Conservation (phyloP, 2,797 vertebrate species). For the Sebastes trivittatus region DNA sequence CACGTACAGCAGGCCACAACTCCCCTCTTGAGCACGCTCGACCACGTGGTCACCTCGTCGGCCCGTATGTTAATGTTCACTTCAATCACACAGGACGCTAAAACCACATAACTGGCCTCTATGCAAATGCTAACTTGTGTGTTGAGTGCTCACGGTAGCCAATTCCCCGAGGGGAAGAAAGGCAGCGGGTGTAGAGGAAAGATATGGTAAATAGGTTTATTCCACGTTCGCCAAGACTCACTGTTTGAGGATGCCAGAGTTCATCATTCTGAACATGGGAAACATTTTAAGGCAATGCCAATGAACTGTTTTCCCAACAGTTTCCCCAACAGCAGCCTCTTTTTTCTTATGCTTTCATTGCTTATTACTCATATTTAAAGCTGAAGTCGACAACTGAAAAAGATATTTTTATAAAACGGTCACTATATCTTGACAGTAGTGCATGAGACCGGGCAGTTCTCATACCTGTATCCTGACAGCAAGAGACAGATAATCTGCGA, state of each 20-base stretch:
- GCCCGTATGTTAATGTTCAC: conserved; percentile 55
- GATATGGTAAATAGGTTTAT: conserved; percentile 62
- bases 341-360: background rate
- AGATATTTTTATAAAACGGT: too few species aligned
- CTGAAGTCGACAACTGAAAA: too few species aligned
- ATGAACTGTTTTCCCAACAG: background rate
- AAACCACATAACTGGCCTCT: conserved; percentile 72
- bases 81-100: conserved; percentile 60
- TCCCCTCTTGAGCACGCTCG: conserved; percentile 38
- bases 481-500: too few species aligned
- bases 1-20: conserved; percentile 61
- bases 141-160: conserved; percentile 41
- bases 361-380: background rate
- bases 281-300: conserved; percentile 18
- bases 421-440: too few species aligned
- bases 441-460: too few species aligned
- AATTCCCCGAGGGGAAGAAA: conserved; percentile 12
- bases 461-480: too few species aligned
- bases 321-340: background rate
- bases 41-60: conserved; percentile 48
- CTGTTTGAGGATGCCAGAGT: conserved; percentile 26
- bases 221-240: conserved; percentile 22
- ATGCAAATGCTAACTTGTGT: conserved; percentile 66
- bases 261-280: conserved; percentile 22
- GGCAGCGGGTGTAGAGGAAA: conserved; percentile 22